Conservation (phyloP, 2,888 invertebrate genomes). For the Amblyjoppa fuscipennis region DNA sequence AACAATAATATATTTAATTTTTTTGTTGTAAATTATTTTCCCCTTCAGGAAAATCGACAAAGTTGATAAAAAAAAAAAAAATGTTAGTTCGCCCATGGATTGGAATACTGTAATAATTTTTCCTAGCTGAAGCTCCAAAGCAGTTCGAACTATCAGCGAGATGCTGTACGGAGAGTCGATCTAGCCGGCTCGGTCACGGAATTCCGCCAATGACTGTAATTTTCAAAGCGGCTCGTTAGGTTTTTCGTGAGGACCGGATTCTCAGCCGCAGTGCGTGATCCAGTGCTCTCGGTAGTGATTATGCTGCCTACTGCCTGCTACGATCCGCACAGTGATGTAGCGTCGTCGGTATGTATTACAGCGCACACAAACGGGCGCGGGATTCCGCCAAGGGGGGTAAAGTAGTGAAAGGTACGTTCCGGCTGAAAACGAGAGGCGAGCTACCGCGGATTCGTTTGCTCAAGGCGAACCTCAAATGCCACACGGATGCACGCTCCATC, state of each 20-base stretch:
- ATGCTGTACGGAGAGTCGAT: neutral
- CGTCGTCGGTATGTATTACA: neutral
- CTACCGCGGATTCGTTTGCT: slow-evolving; percentile 54
- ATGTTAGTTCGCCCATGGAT: neutral
- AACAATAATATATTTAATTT: no score
- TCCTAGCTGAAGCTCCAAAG: neutral
- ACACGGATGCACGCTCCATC: slow-evolving; percentile 58
- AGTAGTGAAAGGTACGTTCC: slow-evolving; percentile 62
- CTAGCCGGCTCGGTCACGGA: neutral
- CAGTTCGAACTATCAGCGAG: neutral
- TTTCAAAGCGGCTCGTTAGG: slow-evolving; percentile 22
- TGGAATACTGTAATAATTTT: neutral
- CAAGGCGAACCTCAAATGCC: slow-evolving; percentile 65
- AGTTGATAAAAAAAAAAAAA: neutral
- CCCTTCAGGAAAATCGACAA: no score
- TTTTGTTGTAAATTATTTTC: neutral
- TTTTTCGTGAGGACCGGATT: slow-evolving; percentile 43
- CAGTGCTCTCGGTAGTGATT: neutral
- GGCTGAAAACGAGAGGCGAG: slow-evolving; percentile 45
- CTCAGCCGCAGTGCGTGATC: neutral
- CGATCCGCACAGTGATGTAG: neutral
- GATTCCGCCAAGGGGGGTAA: slow-evolving; percentile 44
- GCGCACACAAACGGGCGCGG: neutral
- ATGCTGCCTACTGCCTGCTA: no score
- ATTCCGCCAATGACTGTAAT: slow-evolving; percentile 51